Evolutionary conservation across 2,888 invertebrate genomes (phyloP), one percentile per base, ranked within the genome.

Genomic region (Anthrax anthrax): DNA sequence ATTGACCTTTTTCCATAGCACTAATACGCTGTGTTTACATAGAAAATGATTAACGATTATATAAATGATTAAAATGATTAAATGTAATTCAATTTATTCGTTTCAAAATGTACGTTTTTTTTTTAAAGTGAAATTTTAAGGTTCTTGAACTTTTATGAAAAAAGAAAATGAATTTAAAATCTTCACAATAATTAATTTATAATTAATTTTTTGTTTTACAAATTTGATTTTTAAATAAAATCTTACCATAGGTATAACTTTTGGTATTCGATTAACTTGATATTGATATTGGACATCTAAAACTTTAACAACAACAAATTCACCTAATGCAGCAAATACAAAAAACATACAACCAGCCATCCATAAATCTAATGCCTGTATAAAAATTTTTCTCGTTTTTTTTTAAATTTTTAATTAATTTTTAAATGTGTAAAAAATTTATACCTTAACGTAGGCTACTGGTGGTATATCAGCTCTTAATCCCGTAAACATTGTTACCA

Each of bases 281-380:
- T 62, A 75, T 62, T 83, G 81, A 57, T 83, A 82, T 58, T 80
- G 80, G 48, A 83, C 80, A 57, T 85, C 83, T 49, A 88, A 62
- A 0, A 85, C 85, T 67, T 86, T 86, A 12, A 86, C 84, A 2
- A 87, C 81, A 1, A 87, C 83, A 57, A 88, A 88, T 68, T 88
- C 88, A 17, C 79, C 82, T 18, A 88, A 69, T 1, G 88, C 84
- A 1, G 84, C 83, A 60, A 88, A 88, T 4, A 87, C 86, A 50
- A 87, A 86, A 57, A 85, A 76, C 84, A 88, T 87, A 58, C 88
- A 88, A 6, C 84, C 84, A 5, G 87, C 85, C 86, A 88, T 87
- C 88, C 88, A 88, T 12, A 87, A 70, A 62, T 87, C 87, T 37
- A 87, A 66, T 2, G 86, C 85, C 86, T 85, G 61, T 16, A 40